Conservation (phyloP, 1,140 invertebrate species). For the Coelopa frigida region DNA sequence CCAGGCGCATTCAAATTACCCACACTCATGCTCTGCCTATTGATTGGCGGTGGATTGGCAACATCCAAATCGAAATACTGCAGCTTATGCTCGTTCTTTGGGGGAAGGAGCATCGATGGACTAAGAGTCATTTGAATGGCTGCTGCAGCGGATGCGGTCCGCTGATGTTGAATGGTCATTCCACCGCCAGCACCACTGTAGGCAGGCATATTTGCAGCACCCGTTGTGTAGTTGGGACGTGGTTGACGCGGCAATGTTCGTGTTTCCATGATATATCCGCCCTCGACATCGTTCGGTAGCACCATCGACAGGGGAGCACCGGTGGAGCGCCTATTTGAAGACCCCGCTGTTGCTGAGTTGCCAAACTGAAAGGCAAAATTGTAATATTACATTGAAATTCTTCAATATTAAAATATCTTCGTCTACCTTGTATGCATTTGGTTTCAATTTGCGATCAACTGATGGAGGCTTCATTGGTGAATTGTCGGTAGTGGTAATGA, state of each 20-base stretch:
- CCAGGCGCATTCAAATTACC: conserved; percentile 24
- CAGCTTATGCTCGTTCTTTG: conserved; percentile 34
- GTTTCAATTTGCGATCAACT: conserved; percentile 38
- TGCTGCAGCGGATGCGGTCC: conserved; percentile 27
- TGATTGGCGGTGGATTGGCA: conserved; percentile 34
- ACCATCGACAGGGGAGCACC: conserved; percentile 34
- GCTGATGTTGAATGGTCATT: conserved; percentile 32
- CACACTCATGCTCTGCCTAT: conserved; percentile 30
- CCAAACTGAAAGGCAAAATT: conserved; percentile 4
- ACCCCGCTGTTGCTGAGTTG: conserved; percentile 7
- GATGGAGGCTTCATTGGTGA: conserved; percentile 24
- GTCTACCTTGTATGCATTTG: conserved; percentile 34
- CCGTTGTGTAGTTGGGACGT: conserved; percentile 14
- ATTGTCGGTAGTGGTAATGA: neutral
- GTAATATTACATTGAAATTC: neutral
- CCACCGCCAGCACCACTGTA: too few species aligned
- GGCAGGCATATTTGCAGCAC: conserved; percentile 2
- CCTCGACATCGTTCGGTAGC: conserved; percentile 27
- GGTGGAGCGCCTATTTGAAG: conserved; percentile 23
- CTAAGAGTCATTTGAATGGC: conserved; percentile 21
- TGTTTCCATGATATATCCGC: conserved; percentile 31
- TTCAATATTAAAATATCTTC: neutral
- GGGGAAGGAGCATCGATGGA: conserved; percentile 4
- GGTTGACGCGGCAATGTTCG: conserved; percentile 36
- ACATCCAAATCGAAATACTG: conserved; percentile 70